Conservation (phyloP, 2,888 invertebrate genomes). For the Fabriciana adippe region DNA sequence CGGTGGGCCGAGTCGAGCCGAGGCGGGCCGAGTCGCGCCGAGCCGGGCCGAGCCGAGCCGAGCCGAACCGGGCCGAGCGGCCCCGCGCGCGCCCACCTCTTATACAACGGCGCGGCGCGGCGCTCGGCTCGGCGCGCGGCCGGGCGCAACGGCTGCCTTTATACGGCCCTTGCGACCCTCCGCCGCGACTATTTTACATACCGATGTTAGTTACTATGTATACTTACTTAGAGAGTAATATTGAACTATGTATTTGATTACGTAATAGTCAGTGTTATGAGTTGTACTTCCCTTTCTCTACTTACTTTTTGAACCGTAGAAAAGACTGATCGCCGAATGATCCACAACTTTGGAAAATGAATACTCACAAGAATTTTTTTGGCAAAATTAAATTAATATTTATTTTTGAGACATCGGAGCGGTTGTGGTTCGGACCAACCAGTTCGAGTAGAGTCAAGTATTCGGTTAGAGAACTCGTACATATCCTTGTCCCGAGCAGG, state of each 20-base stretch:
- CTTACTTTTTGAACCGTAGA: conserved; percentile 72
- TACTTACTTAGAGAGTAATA: conserved; percentile 59
- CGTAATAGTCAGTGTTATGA: conserved; percentile 58
- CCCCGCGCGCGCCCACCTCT: background rate
- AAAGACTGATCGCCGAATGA: conserved; percentile 73
- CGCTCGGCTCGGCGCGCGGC: conserved; percentile 39
- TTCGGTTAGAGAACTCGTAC: conserved; percentile 74
- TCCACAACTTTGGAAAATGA: conserved; percentile 65
- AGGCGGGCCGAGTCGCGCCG: background rate
- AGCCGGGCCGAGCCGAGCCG: conserved; percentile 1
- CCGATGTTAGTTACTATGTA: conserved; percentile 76
- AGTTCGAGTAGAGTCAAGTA: conserved; percentile 56
- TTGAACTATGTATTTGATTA: conserved; percentile 66
- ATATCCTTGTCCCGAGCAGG: conserved; percentile 72
- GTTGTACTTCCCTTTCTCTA: conserved; percentile 61
- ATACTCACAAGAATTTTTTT: conserved; percentile 68
- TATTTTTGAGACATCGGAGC: conserved; percentile 61
- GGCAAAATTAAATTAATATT: conserved; percentile 60
- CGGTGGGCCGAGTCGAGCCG: background rate
- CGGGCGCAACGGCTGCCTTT: conserved; percentile 35
- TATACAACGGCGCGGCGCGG: conserved; percentile 18
- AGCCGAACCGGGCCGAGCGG: background rate
- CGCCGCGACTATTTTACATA: conserved; percentile 75
- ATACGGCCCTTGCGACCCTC: conserved; percentile 57
- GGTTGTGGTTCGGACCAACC: conserved; percentile 75